Base-by-base conservation (phyloP, 2,888 invertebrate genomes). In the Drosophila barbarae region DNA sequence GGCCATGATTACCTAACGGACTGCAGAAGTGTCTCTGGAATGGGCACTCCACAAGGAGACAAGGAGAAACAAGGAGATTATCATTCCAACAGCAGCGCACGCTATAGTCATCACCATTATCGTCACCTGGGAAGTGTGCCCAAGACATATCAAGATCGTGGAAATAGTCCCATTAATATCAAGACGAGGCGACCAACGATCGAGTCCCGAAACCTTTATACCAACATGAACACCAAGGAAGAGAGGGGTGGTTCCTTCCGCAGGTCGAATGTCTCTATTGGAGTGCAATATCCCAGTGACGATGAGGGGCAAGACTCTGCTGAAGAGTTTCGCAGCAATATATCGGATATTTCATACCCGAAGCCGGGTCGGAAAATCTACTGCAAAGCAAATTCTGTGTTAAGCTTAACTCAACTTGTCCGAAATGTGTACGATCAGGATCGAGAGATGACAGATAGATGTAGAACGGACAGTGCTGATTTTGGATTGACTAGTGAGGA, bases 151-250 rank as follows among this genome's bases (percentile, higher is more conserved):
- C 52, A 66, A 38, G 78, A 79, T 73, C 76, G 84, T 13, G 79
- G 51, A 18, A 70, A 60, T 44, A 83, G 84, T 49, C 84, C 84
- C 30, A 83, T 83, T 38, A 57, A 64, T 28, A 34, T 77, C 13
- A 53, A 59, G 38, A 53, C 36, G 3, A 50, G 34, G 42, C 52
- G 49, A 10, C 23, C 9, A 26, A 21, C 12, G 8, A 12, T 13
- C 13, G 23, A 34, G 15, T 5, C n/a, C 6, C 41, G 30, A 21
- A 32, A 23, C 9, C 6, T 10, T 12, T 10, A 26, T 9, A 10
- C 7, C 18, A 38, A 15, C 32, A 18, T n/a, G 36, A 26, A 50
- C 36, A 39, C 8, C 21, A 26, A 21, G 10, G 12, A 21, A 8
- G 30, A n/a, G 13, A 32, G 18, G 21, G 51, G 36, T 9, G 5